phyloP scores from a whole-genome alignment of 2,113 vertebrate genomes.

The Mus spicilegus region DNA sequence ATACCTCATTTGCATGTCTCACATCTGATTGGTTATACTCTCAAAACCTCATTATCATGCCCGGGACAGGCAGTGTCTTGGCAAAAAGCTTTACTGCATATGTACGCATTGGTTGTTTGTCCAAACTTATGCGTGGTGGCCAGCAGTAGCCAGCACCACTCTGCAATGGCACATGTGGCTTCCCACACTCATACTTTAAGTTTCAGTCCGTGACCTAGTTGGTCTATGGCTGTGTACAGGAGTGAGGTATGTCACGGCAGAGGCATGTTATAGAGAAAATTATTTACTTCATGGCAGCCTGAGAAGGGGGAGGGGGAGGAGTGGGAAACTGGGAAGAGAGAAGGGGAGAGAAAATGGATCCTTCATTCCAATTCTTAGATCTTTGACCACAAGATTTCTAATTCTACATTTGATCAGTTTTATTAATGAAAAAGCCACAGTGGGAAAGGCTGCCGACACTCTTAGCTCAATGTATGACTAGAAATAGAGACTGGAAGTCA shows the following conservation, averaged over 20 bases:
- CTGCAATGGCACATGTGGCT: no score
- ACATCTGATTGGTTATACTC: no score
- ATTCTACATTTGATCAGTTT: not conserved
- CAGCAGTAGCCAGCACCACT: no score
- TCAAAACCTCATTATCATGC: no score
- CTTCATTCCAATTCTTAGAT: not conserved
- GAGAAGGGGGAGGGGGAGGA: no score
- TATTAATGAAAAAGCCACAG: not conserved
- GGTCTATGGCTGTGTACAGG: not conserved
- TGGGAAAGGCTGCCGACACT: not conserved
- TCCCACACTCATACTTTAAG: not conserved
- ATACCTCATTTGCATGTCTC: no score
- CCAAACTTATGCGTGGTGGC: no score
- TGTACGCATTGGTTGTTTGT: no score
- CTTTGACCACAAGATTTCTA: not conserved
- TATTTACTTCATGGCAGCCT: no score
- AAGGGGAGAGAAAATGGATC: not conserved
- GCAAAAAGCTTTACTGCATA: no score
- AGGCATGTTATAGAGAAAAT: not conserved
- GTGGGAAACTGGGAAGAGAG: not conserved
- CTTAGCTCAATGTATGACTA: not conserved
- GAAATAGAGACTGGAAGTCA: not conserved
- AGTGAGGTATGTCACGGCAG: not conserved
- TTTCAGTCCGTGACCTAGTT: not conserved
- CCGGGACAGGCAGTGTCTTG: no score